Conservation (phyloP, 1,140 invertebrate species). For the Mizuhopecten yessoensis region DNA sequence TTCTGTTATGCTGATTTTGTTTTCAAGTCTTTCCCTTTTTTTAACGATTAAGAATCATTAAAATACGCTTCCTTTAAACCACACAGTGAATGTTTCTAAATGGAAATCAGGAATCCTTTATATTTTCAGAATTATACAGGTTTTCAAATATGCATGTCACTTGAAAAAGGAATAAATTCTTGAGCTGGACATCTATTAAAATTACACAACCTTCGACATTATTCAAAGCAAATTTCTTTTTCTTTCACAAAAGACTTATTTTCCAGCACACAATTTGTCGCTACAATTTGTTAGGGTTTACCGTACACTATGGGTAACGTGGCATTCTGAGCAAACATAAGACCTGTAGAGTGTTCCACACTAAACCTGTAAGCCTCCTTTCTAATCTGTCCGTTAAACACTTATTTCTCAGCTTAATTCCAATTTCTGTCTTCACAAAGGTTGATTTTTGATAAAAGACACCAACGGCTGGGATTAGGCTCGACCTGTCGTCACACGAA, state of each 20-base stretch:
- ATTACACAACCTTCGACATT: not conserved
- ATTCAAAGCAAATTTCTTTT: not conserved
- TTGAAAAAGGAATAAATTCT: not conserved
- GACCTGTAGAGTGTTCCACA: not conserved
- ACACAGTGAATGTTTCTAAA: too few relatives aligned
- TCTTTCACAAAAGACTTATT: not conserved
- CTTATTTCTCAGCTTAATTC: not conserved
- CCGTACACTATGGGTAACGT: not conserved
- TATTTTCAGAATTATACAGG: not conserved
- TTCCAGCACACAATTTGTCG: not conserved
- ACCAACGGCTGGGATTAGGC: not conserved
- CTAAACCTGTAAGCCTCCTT: not conserved
- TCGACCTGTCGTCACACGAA: slow-evolving; percentile 3
- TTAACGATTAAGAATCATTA: too few relatives aligned
- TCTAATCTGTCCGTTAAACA: not conserved
- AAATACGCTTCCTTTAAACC: too few relatives aligned
- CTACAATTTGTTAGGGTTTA: not conserved
- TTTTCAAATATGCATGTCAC: too few relatives aligned
- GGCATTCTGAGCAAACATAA: not conserved
- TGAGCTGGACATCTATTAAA: not conserved
- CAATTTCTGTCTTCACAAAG: slow-evolving; percentile 6
- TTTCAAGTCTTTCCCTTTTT: too few relatives aligned
- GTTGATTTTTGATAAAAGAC: slow-evolving; percentile 38
- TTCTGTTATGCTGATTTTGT: too few relatives aligned
- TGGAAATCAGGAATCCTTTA: not conserved